Conservation (phyloP, 2,797 vertebrate genomes). For the Gila robusta region DNA sequence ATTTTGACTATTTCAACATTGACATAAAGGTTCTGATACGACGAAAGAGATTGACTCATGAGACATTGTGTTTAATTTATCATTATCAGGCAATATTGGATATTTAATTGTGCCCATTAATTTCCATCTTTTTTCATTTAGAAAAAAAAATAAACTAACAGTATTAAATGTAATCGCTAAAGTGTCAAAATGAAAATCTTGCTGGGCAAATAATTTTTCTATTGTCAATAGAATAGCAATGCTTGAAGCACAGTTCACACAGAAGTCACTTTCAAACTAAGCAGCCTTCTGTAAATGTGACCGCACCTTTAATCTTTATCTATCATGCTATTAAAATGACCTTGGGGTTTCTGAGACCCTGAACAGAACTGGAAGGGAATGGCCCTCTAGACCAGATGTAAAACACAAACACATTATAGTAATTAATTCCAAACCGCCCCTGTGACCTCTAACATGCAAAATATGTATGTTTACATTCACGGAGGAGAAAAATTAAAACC, state of each 20-base stretch:
- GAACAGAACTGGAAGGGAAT: neutral
- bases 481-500: conserved; percentile 54
- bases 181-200: neutral
- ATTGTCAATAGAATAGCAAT: neutral
- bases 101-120: neutral
- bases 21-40: neutral
- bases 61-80: too few relatives aligned
- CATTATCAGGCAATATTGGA: neutral
- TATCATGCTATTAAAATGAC: neutral
- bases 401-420: conserved; percentile 11
- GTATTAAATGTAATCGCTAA: neutral
- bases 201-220: neutral
- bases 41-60: neutral
- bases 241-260: neutral
- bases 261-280: neutral
- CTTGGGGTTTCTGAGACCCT: neutral
- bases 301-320: neutral
- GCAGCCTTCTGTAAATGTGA: neutral
- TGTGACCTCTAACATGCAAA: conserved; percentile 56
- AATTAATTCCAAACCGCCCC: conserved; percentile 36
- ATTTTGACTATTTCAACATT: neutral
- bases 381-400: neutral
- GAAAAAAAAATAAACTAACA: too few relatives aligned
- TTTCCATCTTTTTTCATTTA: neutral
- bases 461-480: conserved; percentile 47